phyloP scores from a whole-genome alignment of 2,888 invertebrate genomes.

The Drosophila nigricruria region DNA sequence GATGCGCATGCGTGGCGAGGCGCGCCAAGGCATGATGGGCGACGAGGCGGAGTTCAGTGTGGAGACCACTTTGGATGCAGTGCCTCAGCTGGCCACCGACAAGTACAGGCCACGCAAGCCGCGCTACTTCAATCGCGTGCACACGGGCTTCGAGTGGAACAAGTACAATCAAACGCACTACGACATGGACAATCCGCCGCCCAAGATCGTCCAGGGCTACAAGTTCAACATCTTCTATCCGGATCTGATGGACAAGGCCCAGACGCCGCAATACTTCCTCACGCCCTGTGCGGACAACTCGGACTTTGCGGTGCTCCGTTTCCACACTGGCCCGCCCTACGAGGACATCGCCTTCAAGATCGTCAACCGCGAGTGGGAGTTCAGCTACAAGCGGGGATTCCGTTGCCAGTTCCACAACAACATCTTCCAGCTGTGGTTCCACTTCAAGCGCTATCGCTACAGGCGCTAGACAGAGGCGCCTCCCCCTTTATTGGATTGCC shows the following conservation, averaged over 20 bases:
- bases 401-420: slow-evolving; percentile 99
- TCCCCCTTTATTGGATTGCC: too few relatives aligned
- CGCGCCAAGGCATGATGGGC: slow-evolving; percentile 92
- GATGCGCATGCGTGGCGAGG: slow-evolving; percentile 91
- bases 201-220: slow-evolving; percentile 99
- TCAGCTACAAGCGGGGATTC: slow-evolving; percentile 98
- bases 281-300: slow-evolving; percentile 95
- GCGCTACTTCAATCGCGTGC: slow-evolving; percentile 97
- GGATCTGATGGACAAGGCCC: slow-evolving; percentile 96
- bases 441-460: slow-evolving; percentile 99
- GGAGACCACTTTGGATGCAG: slow-evolving; percentile 93
- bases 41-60: slow-evolving; percentile 97
- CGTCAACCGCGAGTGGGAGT: slow-evolving; percentile 99
- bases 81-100: slow-evolving; percentile 95
- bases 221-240: slow-evolving; percentile 99
- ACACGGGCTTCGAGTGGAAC: slow-evolving; percentile 99
- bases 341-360: slow-evolving; percentile 99
- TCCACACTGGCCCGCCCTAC: slow-evolving; percentile 99
- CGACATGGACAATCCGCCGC: slow-evolving; percentile 99
- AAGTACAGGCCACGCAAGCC: slow-evolving; percentile 99
- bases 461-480: slow-evolving; percentile 87
- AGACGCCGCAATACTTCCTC: slow-evolving; percentile 97
- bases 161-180: slow-evolving; percentile 99
- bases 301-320: slow-evolving; percentile 97
- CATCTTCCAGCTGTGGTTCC: slow-evolving; percentile 99